Conservation (phyloP, 2,113 vertebrate species). For the Lasiurus borealis region DNA sequence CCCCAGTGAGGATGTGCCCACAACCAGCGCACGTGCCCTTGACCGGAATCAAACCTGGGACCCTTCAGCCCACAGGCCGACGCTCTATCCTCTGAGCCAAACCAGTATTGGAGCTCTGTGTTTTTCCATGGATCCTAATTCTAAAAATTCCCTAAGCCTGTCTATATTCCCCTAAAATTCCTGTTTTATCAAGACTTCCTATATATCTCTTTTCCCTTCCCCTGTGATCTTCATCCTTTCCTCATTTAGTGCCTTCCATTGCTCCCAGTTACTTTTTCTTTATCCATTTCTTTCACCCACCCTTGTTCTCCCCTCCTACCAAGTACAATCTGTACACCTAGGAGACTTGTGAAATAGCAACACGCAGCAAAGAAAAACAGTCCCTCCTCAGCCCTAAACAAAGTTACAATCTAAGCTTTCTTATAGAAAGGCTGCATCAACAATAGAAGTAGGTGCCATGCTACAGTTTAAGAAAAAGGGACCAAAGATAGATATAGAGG, state of each 20-base stretch:
- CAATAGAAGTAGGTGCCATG: background rate
- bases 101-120: no score
- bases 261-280: conserved; percentile 4
- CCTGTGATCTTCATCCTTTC: background rate
- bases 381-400: background rate
- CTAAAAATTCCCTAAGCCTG: no score
- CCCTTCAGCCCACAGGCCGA: no score
- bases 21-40: no score
- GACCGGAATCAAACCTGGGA: no score
- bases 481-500: background rate
- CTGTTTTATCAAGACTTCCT: background rate
- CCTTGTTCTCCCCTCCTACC: background rate
- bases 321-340: background rate
- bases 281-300: background rate
- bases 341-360: background rate
- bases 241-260: background rate
- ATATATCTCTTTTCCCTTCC: background rate
- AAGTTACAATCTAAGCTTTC: background rate
- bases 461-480: background rate
- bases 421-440: conserved; percentile 23
- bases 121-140: no score
- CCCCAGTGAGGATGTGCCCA: no score
- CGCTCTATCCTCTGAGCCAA: no score
- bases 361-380: background rate
- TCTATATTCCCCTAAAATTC: no score